Base-by-base conservation (phyloP, 2,113 vertebrate species). In the Amazona guildingii region DNA sequence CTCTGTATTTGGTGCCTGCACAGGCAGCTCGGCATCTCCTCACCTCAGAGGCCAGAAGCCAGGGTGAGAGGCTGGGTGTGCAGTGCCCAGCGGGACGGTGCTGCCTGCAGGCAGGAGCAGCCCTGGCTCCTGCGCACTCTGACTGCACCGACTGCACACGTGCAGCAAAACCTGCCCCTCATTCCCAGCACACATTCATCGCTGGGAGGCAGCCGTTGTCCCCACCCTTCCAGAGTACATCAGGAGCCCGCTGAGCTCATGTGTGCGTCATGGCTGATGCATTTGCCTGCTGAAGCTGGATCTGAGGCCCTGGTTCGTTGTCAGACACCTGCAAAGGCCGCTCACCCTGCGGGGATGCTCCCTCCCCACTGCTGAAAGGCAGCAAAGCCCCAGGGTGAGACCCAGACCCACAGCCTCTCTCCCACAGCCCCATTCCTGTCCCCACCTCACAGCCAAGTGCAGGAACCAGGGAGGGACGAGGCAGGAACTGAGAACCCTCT, bases 161-260 rank as follows among this genome's bases (percentile, higher is more conserved):
- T 2, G 5, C 11, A 44, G 54, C 59, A 64, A 46, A 86, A 77
- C 35, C 73, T 43, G 29, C 11, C 51, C 61, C n/a, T 39, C 2
- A 0, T n/a, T 19, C 51, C 74, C 46, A 8, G 44, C 0, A 0
- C 1, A 0, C 17, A 3, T 2, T 81, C 1, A 0, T 48, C 41
- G 11, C 1, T 0, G 35, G 44, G 88, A 93, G 33, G 85, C 77
- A 77, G n/a, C 9, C 1, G 0, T 21, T 14, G 74, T 84, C 74
- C 69, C 78, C 88, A 87, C 69, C 74, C 88, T 75, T 5, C 0
- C 0, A n/a, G 78, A 70, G 69, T 4, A 0, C 54, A 52, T 9
- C 7, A 1, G 43, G 84, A 84, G 37, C 54, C 28, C 0, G 3
- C 78, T 87, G 92, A 94, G 88, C 66, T 93, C 91, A 77, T 52